A percentile compares a stretch with the other conserved stretches of the same genome.
These are phyloP conservation scores for Scolanthus callimorphus DNA, from an alignment of 92 coral and sea anemone species.

Conservation along the genomic window DNA sequence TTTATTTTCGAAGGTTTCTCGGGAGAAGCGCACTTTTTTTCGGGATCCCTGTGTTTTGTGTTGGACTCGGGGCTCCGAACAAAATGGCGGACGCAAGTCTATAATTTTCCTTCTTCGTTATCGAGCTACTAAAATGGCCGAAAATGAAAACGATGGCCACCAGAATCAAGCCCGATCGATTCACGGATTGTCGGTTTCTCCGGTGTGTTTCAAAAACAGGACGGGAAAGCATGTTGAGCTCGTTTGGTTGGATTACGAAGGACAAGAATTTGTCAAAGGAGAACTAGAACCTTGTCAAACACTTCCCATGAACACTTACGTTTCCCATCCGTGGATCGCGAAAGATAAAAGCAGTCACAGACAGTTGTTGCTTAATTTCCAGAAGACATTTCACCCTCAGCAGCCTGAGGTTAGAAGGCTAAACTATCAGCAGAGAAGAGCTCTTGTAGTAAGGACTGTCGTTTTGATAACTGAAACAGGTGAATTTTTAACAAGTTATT, in stretches of 20 bases:
- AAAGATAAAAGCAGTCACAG: constrained; percentile 61
- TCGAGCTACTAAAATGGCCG: constrained; percentile 14
- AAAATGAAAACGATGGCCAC: constrained; percentile 8
- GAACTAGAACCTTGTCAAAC: constrained; percentile 25
- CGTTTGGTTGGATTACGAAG: constrained; percentile 73
- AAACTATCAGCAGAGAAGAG: constrained; percentile 31
- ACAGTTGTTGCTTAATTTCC: constrained; percentile 71
- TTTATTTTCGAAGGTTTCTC: too few relatives aligned
- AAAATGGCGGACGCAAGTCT: too few relatives aligned
- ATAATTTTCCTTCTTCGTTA: too few relatives aligned
- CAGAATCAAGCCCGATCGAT: constrained; percentile 36
- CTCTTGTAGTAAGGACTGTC: constrained; percentile 37
- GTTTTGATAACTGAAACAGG: constrained; percentile 81
- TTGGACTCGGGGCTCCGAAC: too few relatives aligned
- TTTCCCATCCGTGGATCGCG: constrained; percentile 91
- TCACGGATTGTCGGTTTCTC: constrained; percentile 43
- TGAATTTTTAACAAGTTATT: neutral
- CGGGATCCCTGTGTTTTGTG: too few relatives aligned
- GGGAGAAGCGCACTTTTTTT: too few relatives aligned
- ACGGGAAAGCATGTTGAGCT: constrained; percentile 71
- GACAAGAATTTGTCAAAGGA: constrained; percentile 42
- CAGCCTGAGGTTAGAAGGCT: constrained; percentile 53
- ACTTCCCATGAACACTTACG: constrained; percentile 55
- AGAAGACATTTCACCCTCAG: constrained; percentile 50
- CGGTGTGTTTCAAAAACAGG: constrained; percentile 61